Evolutionary conservation across 2,113 vertebrate species (phyloP).

Genomic region (mouse (Mus musculus)): GRCm39 chr1:87285001-87285500

Average conservation of each 20-base stretch:
- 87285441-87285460: conserved; percentile 59
- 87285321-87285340: conserved; percentile 64
- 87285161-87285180: background rate
- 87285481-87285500: conserved; percentile 55
- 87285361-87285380: conserved; percentile 50
- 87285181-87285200: conserved; percentile 7
- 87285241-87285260: conserved; percentile 40
- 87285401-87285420: conserved; percentile 73
- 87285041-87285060: conserved; percentile 38
- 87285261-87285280: conserved; percentile 12
- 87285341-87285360: conserved; percentile 56
- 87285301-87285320: conserved; percentile 73
- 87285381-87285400: conserved; percentile 57
- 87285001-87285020: background rate
- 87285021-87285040: background rate
- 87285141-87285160: background rate
- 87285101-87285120: conserved; percentile 26
- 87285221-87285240: background rate
- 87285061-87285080: background rate
- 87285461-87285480: conserved; percentile 37
- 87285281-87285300: background rate
- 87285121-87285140: conserved; percentile 29
- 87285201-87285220: background rate
- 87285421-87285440: conserved; percentile 67
- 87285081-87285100: background rate